A percentile compares a stretch with the other conserved stretches of the same genome.
Conservation (phyloP, 2,113 vertebrate genomes). For the Arothron firmamentum region DNA sequence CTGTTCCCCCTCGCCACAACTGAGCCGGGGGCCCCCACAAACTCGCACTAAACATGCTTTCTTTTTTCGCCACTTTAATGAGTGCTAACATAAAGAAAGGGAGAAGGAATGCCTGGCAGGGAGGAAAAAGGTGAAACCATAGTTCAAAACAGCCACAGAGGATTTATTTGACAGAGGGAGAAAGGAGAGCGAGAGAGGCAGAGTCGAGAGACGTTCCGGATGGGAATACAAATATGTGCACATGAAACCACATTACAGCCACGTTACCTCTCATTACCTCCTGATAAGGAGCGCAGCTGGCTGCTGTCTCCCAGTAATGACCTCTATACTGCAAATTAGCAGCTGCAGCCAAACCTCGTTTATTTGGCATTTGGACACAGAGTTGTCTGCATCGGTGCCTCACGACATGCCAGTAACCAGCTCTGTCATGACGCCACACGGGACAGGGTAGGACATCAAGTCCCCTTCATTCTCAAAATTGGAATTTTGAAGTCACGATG, state of each 20-base stretch:
- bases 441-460: slow-evolving; percentile 19
- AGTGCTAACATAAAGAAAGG: slow-evolving; percentile 57
- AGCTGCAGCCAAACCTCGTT: slow-evolving; percentile 39
- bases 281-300: slow-evolving; percentile 58
- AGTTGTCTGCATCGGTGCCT: slow-evolving; percentile 36
- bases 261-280: slow-evolving; percentile 62
- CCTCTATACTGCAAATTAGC: slow-evolving; percentile 51
- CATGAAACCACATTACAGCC: slow-evolving; percentile 49
- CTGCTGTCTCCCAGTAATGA: slow-evolving; percentile 56
- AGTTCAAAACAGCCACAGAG: slow-evolving; percentile 67
- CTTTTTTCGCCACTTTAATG: slow-evolving; percentile 59
- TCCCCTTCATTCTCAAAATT: slow-evolving; percentile 14
- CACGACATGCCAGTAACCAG: slow-evolving; percentile 29
- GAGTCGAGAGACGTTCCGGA: slow-evolving; percentile 45
- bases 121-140: slow-evolving; percentile 54
- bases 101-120: slow-evolving; percentile 59
- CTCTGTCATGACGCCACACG: slow-evolving; percentile 26
- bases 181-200: slow-evolving; percentile 35
- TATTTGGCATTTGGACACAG: slow-evolving; percentile 39
- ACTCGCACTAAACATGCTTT: slow-evolving; percentile 55
- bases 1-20: slow-evolving; percentile 58
- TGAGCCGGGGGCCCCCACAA: slow-evolving; percentile 44
- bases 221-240: slow-evolving; percentile 47
- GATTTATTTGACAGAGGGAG: slow-evolving; percentile 61
- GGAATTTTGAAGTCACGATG: slow-evolving; percentile 18